Base-by-base conservation (phyloP, 1,140 invertebrate genomes). In the Hirudo medicinalis region DNA sequence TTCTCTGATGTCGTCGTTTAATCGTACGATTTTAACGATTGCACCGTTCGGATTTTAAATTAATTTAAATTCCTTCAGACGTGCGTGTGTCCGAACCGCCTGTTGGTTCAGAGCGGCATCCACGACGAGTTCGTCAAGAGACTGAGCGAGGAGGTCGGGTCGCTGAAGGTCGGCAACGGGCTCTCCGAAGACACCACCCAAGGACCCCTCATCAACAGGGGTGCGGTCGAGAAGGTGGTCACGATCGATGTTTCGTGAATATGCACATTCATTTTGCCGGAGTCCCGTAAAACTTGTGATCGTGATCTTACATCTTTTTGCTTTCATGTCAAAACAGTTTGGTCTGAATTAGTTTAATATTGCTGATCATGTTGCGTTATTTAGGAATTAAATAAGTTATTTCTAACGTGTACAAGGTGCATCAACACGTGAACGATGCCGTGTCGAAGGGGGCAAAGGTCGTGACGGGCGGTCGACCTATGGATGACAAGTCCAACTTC, bases 11-110 rank as follows among this genome's bases (percentile, higher is more conserved):
- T 40, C 11, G 4, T 40, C 11, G 4, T 40, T 40, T 40, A 40
- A 40, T 40, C 40, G 40, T 6, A 6, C 11, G 4, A 40, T 40
- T 40, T 11, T 40, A 40, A 40, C 40, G 40, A 40, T 36, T 36
- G 6, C 2, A 36, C 32, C 32, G 32, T 36, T 2, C 32, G 6
- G 2, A 36, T 36, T 36, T 36, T 6, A n/a, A n/a, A n/a, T 57
- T 25, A 2, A 9, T n/a, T n/a, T 25, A 3, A 25, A 57, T 25
- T 32, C 11, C 57, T 68, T 8, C 88, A 97, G 85, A 94, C 96
- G 0, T 99, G 97, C 83, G 88, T 99, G 29, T 91, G 91, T 75
- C 88, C 94, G 0, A 99, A 99, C 82, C 85, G 94, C 75, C 90
- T 98, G 76, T 87, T 96, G 71, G 87, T 98, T 32, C 92, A 99